Conservation (phyloP, 2,888 invertebrate species). For the Heliconius cydno region DNA sequence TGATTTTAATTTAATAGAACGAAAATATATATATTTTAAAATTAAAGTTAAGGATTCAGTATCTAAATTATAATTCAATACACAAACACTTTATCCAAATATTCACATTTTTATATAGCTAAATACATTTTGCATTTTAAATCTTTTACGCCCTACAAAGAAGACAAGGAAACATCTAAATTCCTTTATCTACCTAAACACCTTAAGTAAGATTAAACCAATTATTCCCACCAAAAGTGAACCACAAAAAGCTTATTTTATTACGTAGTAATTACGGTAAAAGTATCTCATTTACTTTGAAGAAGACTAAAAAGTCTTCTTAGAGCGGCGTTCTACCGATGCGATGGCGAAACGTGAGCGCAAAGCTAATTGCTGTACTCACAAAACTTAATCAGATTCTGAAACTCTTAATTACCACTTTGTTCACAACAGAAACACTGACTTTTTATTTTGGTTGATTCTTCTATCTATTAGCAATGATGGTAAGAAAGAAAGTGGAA, state of each 20-base stretch:
- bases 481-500: not conserved
- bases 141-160: not conserved
- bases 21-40: too few relatives aligned
- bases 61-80: not conserved
- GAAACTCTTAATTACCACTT: conserved; percentile 44
- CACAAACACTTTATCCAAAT: not conserved
- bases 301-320: conserved; percentile 26
- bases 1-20: too few relatives aligned
- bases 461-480: conserved; percentile 1
- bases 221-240: conserved; percentile 17
- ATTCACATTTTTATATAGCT: not conserved
- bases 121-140: not conserved
- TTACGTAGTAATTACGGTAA: conserved; percentile 38
- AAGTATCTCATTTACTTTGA: conserved; percentile 41
- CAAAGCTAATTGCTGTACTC: conserved; percentile 38
- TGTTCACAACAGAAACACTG: conserved; percentile 30
- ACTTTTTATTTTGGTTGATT: conserved; percentile 2
- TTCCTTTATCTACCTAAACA: not conserved
- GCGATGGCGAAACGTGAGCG: conserved; percentile 37
- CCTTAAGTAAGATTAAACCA: conserved; percentile 17
- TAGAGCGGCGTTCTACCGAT: conserved; percentile 16
- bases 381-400: conserved; percentile 41
- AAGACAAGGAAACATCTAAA: conserved; percentile 2
- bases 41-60: too few relatives aligned
- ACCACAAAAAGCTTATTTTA: conserved; percentile 39